phyloP scores from a whole-genome alignment of 1,140 invertebrate species.

The Magallana ariakensis region DNA sequence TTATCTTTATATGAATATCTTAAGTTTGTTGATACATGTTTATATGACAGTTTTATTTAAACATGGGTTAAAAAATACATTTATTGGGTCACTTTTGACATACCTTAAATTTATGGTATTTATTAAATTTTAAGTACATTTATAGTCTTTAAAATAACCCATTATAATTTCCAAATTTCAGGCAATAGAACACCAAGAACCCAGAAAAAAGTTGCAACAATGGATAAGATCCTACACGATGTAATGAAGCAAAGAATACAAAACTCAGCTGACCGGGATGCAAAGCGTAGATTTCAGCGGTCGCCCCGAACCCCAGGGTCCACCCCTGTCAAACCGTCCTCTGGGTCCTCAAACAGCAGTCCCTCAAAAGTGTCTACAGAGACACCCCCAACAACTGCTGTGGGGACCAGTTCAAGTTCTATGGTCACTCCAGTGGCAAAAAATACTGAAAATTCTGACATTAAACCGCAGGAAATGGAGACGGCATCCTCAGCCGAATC shows the following conservation, averaged over 20 bases:
- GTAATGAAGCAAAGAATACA: constrained; percentile 59
- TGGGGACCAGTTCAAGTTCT: not conserved
- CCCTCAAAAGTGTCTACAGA: not conserved
- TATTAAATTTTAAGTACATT: not conserved
- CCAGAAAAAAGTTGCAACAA: constrained; percentile 63
- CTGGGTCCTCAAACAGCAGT: not conserved
- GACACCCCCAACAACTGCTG: not conserved
- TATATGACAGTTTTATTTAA: no score
- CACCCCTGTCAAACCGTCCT: not conserved
- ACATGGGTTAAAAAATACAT: no score
- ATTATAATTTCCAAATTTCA: constrained; percentile 9
- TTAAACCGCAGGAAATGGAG: not conserved
- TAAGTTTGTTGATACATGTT: no score
- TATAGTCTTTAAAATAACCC: not conserved
- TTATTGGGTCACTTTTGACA: no score
- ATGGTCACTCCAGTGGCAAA: not conserved
- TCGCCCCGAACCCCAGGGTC: constrained; percentile 50
- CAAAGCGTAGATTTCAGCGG: constrained; percentile 58
- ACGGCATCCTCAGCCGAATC: not conserved
- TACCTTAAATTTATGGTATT: no score
- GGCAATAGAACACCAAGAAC: constrained; percentile 58
- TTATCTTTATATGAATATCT: no score
- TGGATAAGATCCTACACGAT: constrained; percentile 64
- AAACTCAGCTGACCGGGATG: constrained; percentile 59
- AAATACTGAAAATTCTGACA: not conserved